Evolutionary conservation across 2,797 vertebrate genomes (phyloP), one percentile per base, ranked within the genome.

Genomic region (Crypturellus tataupa): DNA sequence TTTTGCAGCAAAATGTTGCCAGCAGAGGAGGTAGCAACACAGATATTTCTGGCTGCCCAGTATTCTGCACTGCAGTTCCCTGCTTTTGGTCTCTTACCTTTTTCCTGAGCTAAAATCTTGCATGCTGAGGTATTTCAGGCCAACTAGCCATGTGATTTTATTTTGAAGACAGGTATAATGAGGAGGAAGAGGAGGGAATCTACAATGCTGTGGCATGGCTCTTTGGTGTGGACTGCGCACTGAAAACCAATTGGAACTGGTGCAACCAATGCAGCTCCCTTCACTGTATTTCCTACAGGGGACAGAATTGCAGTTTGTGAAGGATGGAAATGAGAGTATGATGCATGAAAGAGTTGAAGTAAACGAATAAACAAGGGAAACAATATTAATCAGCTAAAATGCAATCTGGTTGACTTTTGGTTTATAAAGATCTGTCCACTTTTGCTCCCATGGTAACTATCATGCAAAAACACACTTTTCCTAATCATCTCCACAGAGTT

Each of bases 371-470:
- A 94, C 87, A 58, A 15, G 64, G 5, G 62, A 97, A 89, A 89
- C 88, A 91, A 90, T 64, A 95, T 86, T 93, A 90, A 96, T 96
- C 96, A 85, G 91, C 87, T 95, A 68, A 76, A 96, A 75, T 71
- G 59, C 85, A 95, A 95, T 88, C 96, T 93, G 90, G 82, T 88
- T 89, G 91, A 89, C 88, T 96, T 93, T 47, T 82, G 94, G 84
- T 95, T 95, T 96, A 87, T 72, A 77, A 95, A 94, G 90, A 89
- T 47, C 84, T 86, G 70, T 56, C 70, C 86, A 3, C 78, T 96
- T 75, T 24, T 18, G 90, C 97, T 94, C 94, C 97, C 95, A 97
- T 96, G 89, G 96, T 44, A 97, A 97, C 95, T 86, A 20, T 14
- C 93, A 95, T 39, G 60, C 46, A 95, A 85, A 94, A 1, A 4